These are phyloP conservation scores for Drosophila arizonae DNA, from an alignment of 1,140 invertebrate genomes.

Conservation along the genomic window DNA sequence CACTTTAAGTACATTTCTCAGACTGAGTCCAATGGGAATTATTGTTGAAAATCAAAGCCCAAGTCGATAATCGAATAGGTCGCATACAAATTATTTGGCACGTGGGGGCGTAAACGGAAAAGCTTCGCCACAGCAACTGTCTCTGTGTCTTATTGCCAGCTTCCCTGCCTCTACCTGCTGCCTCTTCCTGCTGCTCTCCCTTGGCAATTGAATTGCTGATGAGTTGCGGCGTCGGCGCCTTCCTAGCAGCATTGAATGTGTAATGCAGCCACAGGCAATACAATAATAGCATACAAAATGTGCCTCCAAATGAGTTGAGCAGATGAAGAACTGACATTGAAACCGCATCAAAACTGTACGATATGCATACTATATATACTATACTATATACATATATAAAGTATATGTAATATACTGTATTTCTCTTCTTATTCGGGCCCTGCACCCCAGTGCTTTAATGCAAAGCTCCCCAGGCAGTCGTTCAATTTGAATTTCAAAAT, in stretches of 20 bases:
- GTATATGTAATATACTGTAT: not conserved
- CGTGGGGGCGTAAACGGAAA: constrained; percentile 12
- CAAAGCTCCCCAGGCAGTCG: constrained; percentile 62
- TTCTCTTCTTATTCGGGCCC: not conserved
- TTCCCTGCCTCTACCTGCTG: not conserved
- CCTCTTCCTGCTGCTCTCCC: constrained; percentile 10
- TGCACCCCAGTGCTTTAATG: not conserved
- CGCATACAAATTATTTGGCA: constrained; percentile 59
- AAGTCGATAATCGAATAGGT: constrained; percentile 63
- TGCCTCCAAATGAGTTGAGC: constrained; percentile 48
- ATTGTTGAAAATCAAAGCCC: constrained; percentile 48
- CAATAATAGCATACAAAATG: constrained; percentile 77
- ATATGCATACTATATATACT: constrained; percentile 7
- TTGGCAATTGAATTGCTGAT: constrained; percentile 77
- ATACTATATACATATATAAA: constrained; percentile 6
- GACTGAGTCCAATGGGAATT: not conserved
- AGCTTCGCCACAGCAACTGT: not conserved
- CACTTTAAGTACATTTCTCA: constrained; percentile 32
- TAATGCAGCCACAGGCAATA: constrained; percentile 69
- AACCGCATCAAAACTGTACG: constrained; percentile 22
- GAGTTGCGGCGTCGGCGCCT: constrained; percentile 64
- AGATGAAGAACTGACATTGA: constrained; percentile 21
- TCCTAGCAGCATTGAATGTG: constrained; percentile 61
- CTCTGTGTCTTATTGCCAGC: not conserved
- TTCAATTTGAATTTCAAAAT: constrained; percentile 68